Evolutionary conservation across 1,140 invertebrate species (phyloP).

Genomic region (Zaprionus tsacasi): DNA sequence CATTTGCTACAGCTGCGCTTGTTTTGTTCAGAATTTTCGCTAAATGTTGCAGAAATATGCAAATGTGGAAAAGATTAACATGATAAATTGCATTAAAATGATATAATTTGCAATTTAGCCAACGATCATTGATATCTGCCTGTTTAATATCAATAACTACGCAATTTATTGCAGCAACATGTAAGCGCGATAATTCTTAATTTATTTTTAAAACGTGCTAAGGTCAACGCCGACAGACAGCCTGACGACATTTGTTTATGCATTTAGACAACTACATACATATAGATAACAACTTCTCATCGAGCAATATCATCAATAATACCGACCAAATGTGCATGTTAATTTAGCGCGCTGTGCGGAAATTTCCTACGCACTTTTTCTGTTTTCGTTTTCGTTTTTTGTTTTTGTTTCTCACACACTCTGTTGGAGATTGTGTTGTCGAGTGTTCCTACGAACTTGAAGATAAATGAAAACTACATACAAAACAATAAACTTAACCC

Average conservation of each 20-base stretch:
- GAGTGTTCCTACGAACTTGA: constrained; percentile 58
- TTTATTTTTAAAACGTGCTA: constrained; percentile 72
- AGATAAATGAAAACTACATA: constrained; percentile 47
- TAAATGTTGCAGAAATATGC: neutral
- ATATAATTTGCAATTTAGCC: neutral
- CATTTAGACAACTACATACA: constrained; percentile 26
- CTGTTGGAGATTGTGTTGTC: constrained; percentile 7
- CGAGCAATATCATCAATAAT: constrained; percentile 60
- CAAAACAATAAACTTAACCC: constrained; percentile 6
- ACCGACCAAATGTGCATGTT: constrained; percentile 47
- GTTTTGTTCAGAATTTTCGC: neutral
- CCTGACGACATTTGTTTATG: constrained; percentile 57
- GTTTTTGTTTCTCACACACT: neutral
- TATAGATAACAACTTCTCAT: constrained; percentile 47
- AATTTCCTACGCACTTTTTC: constrained; percentile 74
- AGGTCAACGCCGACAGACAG: constrained; percentile 48
- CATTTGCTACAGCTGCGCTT: neutral
- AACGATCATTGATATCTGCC: neutral
- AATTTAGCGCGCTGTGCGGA: constrained; percentile 70
- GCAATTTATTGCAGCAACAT: neutral
- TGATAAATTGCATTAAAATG: neutral
- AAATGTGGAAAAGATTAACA: neutral
- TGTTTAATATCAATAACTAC: neutral
- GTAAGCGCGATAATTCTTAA: constrained; percentile 15
- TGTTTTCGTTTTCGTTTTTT: constrained; percentile 40